Conservation (phyloP, 1,140 invertebrate genomes). For the Trigoniulus corallinus region DNA sequence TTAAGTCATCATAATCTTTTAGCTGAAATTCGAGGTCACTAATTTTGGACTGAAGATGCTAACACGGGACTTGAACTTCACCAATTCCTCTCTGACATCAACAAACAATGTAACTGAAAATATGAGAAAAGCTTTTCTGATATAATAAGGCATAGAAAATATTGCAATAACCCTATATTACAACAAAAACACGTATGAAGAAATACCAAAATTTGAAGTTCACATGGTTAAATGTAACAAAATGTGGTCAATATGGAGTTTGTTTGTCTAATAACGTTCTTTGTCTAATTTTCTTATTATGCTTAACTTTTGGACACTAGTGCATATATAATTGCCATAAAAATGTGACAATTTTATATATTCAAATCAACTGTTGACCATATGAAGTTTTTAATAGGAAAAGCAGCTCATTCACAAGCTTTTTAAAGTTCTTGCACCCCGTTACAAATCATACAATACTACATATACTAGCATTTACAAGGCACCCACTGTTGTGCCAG, state of each 20-base stretch:
- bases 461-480: slow-evolving; percentile 55
- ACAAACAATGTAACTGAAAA: not conserved
- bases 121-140: not conserved
- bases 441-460: slow-evolving; percentile 49
- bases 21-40: slow-evolving; percentile 57
- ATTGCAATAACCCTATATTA: too few species aligned
- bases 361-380: too few species aligned
- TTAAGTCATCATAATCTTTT: slow-evolving; percentile 86
- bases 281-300: too few species aligned
- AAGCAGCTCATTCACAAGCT: slow-evolving; percentile 80
- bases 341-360: too few species aligned
- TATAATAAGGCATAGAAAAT: too few species aligned
- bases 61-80: slow-evolving; percentile 46
- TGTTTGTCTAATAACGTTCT: too few species aligned
- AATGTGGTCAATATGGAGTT: too few species aligned
- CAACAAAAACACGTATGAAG: too few species aligned
- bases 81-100: slow-evolving; percentile 48
- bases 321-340: too few species aligned
- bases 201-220: too few species aligned
- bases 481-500: slow-evolving; percentile 43
- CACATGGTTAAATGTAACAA: too few species aligned
- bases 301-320: too few species aligned
- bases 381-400: slow-evolving; percentile 39
- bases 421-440: slow-evolving; percentile 77
- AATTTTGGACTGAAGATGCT: slow-evolving; percentile 53